A percentile compares a stretch with the other conserved stretches of the same genome.
Evolutionary conservation across 1,140 invertebrate species (phyloP).

Genomic region (Tetragnatha versicolor): DNA sequence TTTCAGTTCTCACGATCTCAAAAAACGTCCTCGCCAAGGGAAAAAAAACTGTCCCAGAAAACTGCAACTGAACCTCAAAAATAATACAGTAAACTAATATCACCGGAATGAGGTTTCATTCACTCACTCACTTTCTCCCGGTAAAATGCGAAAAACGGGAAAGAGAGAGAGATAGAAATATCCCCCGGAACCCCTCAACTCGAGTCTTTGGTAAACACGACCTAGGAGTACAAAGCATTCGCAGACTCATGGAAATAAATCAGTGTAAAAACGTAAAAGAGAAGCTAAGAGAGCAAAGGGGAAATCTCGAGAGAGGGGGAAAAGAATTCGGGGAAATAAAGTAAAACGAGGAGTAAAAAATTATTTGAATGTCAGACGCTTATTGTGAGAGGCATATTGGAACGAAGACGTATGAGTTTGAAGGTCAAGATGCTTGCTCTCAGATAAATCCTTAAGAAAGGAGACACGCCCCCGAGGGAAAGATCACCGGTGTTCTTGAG

Average conservation of each 20-base stretch:
- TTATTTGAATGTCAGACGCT: conserved; percentile 1
- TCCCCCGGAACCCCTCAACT: neutral
- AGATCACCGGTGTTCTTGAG: too few relatives aligned
- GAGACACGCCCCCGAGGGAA: neutral
- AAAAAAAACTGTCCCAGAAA: too few relatives aligned
- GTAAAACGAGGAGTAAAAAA: neutral
- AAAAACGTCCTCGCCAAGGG: too few relatives aligned
- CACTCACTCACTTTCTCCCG: neutral
- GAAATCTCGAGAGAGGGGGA: too few relatives aligned
- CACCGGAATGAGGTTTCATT: too few relatives aligned
- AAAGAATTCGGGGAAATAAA: neutral
- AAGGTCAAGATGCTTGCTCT: conserved; percentile 30
- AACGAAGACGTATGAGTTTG: conserved; percentile 38
- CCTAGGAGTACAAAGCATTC: conserved; percentile 25
- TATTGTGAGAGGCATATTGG: conserved; percentile 29
- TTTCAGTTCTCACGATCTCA: too few relatives aligned
- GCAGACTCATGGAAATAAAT: conserved; percentile 7
- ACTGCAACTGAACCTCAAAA: too few relatives aligned
- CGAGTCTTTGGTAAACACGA: conserved; percentile 30
- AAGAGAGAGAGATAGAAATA: neutral
- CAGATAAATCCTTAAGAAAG: neutral
- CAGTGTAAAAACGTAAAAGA: neutral
- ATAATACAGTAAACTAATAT: too few relatives aligned
- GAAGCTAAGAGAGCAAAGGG: neutral
- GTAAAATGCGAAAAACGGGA: neutral